Conservation (phyloP, 2,888 invertebrate species). For the Acleris cristana region DNA sequence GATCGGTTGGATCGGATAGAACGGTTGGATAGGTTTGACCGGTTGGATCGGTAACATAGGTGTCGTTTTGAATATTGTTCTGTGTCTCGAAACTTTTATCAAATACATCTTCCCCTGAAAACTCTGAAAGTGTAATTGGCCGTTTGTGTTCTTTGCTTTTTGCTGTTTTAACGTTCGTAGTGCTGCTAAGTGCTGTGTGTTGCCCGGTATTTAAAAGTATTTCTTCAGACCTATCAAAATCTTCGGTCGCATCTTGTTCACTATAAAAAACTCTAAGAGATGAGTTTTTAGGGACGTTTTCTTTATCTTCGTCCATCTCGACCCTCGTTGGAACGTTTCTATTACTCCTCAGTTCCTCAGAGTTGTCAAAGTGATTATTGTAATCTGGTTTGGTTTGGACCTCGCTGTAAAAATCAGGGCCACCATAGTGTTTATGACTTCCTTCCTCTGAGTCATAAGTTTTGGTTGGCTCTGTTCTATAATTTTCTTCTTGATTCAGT, state of each 20-base stretch:
- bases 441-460: constrained; percentile 28
- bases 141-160: constrained; percentile 53
- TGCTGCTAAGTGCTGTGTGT: no score
- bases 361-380: constrained; percentile 5
- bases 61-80: constrained; percentile 13
- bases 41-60: neutral
- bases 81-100: constrained; percentile 34
- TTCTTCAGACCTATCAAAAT: neutral
- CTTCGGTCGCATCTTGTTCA: neutral
- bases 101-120: constrained; percentile 56
- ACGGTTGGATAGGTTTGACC: no score
- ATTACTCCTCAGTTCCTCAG: neutral
- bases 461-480: constrained; percentile 29
- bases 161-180: no score
- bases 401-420: neutral
- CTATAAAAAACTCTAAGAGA: neutral
- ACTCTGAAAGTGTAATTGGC: constrained; percentile 56
- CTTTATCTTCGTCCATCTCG: neutral
- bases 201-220: no score
- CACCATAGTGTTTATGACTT: neutral
- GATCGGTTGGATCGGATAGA: no score
- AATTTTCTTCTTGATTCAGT: constrained; percentile 42
- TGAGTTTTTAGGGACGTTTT: neutral
- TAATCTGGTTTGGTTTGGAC: constrained; percentile 3
- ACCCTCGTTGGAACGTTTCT: neutral